A percentile compares a stretch with the other conserved stretches of the same genome.
Evolutionary conservation across 2,797 vertebrate genomes (phyloP).

Genomic region (Sardinella longiceps): DNA sequence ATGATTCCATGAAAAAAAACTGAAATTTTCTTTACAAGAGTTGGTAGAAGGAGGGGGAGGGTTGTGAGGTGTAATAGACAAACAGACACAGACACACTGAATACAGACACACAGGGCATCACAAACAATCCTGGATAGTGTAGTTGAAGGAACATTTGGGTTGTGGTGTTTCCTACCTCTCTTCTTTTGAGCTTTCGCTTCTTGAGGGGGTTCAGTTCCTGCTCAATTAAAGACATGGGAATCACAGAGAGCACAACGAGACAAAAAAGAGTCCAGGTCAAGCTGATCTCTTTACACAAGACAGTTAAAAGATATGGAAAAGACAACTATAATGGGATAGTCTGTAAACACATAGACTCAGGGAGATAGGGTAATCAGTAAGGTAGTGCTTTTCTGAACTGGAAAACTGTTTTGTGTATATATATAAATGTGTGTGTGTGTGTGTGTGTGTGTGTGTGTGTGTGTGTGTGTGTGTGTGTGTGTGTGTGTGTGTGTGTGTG

Average conservation of each 20-base stretch:
- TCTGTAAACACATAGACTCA: background rate
- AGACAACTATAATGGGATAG: background rate
- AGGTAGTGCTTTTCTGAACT: background rate
- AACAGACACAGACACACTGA: background rate
- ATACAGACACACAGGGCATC: background rate
- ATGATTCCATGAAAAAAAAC: background rate
- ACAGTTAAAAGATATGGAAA: background rate
- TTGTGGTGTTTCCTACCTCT: slow-evolving; percentile 28
- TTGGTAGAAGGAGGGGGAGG: background rate
- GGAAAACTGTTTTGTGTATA: background rate
- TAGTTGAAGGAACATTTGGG: background rate
- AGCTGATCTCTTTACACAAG: background rate
- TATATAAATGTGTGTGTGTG: no score
- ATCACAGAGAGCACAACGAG: slow-evolving; percentile 44
- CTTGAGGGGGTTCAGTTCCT: slow-evolving; percentile 44
- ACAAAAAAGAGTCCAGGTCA: background rate
- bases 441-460: no score
- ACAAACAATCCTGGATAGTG: background rate
- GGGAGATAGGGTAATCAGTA: background rate
- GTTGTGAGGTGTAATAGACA: background rate
- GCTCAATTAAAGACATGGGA: slow-evolving; percentile 42
- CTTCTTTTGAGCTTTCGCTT: slow-evolving; percentile 15
- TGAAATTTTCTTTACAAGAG: background rate
- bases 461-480: no score
- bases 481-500: no score